A percentile compares a stretch with the other conserved stretches of the same genome.
phyloP scores from a whole-genome alignment of 30 jellyfish, hydroid and myxozoan genomes.

The Aurelia sp. region DNA sequence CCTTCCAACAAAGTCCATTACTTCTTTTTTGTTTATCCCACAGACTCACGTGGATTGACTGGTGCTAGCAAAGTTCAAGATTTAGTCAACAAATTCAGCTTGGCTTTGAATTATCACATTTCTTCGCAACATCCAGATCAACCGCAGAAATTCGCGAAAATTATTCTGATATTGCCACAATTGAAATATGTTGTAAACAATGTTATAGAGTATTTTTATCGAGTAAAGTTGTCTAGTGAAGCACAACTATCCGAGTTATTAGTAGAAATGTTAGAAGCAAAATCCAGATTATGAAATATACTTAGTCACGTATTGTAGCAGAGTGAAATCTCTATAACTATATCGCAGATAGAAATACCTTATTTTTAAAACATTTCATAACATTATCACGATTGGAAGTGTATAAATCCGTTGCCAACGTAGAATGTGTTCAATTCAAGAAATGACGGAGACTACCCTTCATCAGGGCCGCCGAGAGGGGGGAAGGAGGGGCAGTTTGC shows the following conservation, averaged over 20 bases:
- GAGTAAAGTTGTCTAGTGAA: conserved; percentile 82
- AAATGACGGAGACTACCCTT: no score
- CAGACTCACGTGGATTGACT: conserved; percentile 85
- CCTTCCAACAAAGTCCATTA: no score
- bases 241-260: conserved; percentile 89
- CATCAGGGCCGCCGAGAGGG: no score
- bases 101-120: conserved; percentile 84
- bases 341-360: no score
- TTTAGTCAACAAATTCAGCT: conserved; percentile 72
- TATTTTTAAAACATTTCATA: no score
- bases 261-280: conserved; percentile 95
- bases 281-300: conserved; percentile 75
- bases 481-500: no score
- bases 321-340: conserved; percentile 1
- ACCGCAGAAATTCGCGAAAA: conserved; percentile 90
- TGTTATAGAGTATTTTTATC: conserved; percentile 81
- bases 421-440: no score
- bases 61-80: conserved; percentile 87
- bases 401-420: no score
- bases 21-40: no score
- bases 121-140: conserved; percentile 84
- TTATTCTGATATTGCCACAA: conserved; percentile 89
- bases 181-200: conserved; percentile 84
- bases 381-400: no score
- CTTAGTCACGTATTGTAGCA: conserved; percentile 14